These are phyloP conservation scores for Cylloceria caligata DNA, from an alignment of 2,888 invertebrate genomes.

Conservation along the genomic window DNA sequence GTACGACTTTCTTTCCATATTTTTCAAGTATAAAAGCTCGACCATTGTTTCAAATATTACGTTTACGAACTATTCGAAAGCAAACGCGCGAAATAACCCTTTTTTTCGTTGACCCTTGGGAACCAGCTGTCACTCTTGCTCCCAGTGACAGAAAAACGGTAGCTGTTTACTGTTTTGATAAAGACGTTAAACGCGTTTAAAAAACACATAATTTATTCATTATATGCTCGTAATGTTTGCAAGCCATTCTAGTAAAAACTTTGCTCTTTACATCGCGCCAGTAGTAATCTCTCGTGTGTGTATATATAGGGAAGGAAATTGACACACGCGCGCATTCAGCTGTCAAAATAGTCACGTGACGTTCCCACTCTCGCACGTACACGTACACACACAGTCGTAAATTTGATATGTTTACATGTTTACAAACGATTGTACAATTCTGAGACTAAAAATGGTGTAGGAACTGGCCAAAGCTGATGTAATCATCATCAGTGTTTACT, in stretches of 20 bases:
- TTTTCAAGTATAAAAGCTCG: background rate
- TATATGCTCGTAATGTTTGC: background rate
- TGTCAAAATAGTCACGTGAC: conserved; percentile 60
- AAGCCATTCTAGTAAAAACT: background rate
- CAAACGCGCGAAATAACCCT: conserved; percentile 47
- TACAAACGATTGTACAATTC: conserved; percentile 50
- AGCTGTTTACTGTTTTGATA: conserved; percentile 39
- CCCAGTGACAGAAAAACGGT: conserved; percentile 19
- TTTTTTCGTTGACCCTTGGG: conserved; percentile 41
- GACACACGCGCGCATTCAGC: conserved; percentile 4
- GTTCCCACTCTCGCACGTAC: conserved; percentile 2
- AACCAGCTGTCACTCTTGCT: conserved; percentile 69
- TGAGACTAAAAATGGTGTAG: conserved; percentile 20
- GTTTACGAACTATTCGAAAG: background rate
- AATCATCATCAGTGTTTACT: conserved; percentile 49
- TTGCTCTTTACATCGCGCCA: background rate
- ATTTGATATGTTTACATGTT: conserved; percentile 50
- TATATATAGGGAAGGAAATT: background rate
- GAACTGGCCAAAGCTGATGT: conserved; percentile 52
- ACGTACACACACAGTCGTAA: background rate
- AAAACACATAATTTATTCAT: background rate
- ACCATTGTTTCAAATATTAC: background rate
- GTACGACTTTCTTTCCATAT: background rate
- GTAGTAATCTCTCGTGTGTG: background rate
- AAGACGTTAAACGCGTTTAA: conserved; percentile 10